A percentile compares a stretch with the other conserved stretches of the same genome.
These are phyloP conservation scores for Sebastes taczanowskii DNA, from an alignment of 2,797 vertebrate genomes.

Conservation along the genomic window DNA sequence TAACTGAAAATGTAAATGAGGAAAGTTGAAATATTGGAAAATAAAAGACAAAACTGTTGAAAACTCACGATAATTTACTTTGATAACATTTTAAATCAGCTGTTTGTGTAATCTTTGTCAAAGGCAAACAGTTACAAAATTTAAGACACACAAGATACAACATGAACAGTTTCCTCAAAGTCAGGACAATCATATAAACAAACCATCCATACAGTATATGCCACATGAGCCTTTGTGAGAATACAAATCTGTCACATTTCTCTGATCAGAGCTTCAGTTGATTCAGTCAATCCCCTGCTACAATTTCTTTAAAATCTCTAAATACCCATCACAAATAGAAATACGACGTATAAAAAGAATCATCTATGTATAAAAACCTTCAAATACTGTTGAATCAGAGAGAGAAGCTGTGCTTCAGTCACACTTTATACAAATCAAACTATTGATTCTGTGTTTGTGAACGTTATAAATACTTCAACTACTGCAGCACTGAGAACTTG, in stretches of 20 bases:
- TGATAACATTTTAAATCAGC: slow-evolving; percentile 21
- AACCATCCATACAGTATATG: background rate
- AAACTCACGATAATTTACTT: slow-evolving; percentile 36
- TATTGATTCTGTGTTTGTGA: background rate
- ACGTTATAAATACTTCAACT: background rate
- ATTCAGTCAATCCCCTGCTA: background rate
- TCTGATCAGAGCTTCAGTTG: slow-evolving; percentile 2
- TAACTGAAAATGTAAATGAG: background rate
- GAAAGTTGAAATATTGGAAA: background rate
- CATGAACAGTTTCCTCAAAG: slow-evolving; percentile 17
- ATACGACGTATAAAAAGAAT: slow-evolving; percentile 42
- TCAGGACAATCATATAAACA: background rate
- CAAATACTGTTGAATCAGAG: background rate
- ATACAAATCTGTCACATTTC: background rate
- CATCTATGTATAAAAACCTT: slow-evolving; percentile 16
- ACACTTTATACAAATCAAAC: background rate
- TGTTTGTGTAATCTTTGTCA: slow-evolving; percentile 21
- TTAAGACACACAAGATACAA: slow-evolving; percentile 55
- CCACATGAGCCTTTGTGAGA: background rate
- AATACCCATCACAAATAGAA: slow-evolving; percentile 4
- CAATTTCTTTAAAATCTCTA: background rate
- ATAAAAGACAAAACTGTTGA: background rate
- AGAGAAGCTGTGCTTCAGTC: background rate
- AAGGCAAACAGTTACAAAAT: slow-evolving; percentile 61
- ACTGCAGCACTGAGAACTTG: background rate